Percentiles rank a stretch among this genome's conserved stretches.
Conservation (phyloP, 92 coral and sea anemone species). For the Epizoanthus stellaris region DNA sequence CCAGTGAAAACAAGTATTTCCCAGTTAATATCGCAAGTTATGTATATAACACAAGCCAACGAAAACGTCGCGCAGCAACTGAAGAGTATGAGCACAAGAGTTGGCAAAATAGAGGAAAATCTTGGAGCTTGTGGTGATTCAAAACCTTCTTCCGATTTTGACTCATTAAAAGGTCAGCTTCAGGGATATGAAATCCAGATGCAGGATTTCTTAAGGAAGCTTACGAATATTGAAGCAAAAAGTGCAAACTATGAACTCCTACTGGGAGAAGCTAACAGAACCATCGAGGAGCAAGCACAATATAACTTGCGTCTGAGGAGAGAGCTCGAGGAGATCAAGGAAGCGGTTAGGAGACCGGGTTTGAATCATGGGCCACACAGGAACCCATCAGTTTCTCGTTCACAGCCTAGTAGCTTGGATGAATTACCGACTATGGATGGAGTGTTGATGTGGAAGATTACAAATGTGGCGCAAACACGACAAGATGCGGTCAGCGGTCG, state of each 20-base stretch:
- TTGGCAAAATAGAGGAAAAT: slow-evolving; percentile 13
- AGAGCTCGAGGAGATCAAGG: slow-evolving; percentile 48
- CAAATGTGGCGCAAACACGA: slow-evolving; percentile 58
- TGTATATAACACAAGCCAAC: slow-evolving; percentile 3
- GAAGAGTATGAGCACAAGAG: neutral
- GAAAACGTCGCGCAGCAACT: neutral
- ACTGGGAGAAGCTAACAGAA: slow-evolving; percentile 64
- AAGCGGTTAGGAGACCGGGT: slow-evolving; percentile 34
- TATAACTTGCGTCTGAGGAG: slow-evolving; percentile 40
- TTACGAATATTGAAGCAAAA: slow-evolving; percentile 60
- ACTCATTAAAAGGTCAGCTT: neutral
- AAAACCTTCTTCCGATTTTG: neutral
- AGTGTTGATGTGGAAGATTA: slow-evolving; percentile 69
- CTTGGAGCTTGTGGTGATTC: slow-evolving; percentile 21
- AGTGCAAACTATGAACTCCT: slow-evolving; percentile 64
- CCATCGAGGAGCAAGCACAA: slow-evolving; percentile 58
- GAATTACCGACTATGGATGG: slow-evolving; percentile 64
- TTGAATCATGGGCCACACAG: neutral
- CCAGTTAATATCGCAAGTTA: slow-evolving; percentile 50
- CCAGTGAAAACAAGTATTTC: too few species aligned
- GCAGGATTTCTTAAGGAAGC: slow-evolving; percentile 44
- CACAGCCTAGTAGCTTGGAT: slow-evolving; percentile 21
- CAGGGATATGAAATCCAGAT: neutral
- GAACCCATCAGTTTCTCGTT: neutral
- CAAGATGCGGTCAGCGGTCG: slow-evolving; percentile 68